These are phyloP conservation scores for Abramis brama DNA, from an alignment of 2,113 vertebrate genomes.

Conservation along the genomic window DNA sequence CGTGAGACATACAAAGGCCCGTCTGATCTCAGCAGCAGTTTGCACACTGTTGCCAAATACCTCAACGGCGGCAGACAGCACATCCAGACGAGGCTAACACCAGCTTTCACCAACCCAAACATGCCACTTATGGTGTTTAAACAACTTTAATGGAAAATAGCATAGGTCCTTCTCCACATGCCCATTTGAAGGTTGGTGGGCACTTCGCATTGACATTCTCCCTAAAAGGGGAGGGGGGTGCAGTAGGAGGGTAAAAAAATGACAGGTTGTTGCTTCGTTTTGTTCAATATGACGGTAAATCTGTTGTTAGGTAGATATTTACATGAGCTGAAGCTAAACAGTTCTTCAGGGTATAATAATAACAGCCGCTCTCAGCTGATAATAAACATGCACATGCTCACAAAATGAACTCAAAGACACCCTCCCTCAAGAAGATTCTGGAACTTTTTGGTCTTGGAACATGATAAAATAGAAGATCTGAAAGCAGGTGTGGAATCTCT, in stretches of 20 bases:
- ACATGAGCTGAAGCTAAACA: neutral
- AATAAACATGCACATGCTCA: neutral
- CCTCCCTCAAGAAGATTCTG: constrained; percentile 16
- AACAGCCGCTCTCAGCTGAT: neutral
- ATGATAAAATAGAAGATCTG: constrained; percentile 23
- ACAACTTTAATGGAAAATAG: constrained; percentile 33
- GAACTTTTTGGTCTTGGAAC: constrained; percentile 14
- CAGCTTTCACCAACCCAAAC: constrained; percentile 34
- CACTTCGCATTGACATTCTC: neutral
- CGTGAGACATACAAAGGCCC: neutral
- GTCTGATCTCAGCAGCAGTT: constrained; percentile 22
- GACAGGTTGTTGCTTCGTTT: neutral
- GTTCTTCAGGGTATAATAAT: neutral
- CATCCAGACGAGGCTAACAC: constrained; percentile 31
- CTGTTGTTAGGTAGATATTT: constrained; percentile 14
- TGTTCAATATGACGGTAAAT: neutral
- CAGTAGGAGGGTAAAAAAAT: neutral
- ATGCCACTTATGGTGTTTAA: constrained; percentile 42
- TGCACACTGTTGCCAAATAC: constrained; percentile 29
- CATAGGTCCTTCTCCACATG: neutral
- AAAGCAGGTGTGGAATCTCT: constrained; percentile 19
- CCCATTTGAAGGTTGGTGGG: constrained; percentile 4
- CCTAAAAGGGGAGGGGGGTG: neutral
- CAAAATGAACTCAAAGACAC: neutral
- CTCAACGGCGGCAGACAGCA: constrained; percentile 24